Evolutionary conservation across 2,113 vertebrate genomes (phyloP).

Genomic region (Actenoides hombroni): DNA sequence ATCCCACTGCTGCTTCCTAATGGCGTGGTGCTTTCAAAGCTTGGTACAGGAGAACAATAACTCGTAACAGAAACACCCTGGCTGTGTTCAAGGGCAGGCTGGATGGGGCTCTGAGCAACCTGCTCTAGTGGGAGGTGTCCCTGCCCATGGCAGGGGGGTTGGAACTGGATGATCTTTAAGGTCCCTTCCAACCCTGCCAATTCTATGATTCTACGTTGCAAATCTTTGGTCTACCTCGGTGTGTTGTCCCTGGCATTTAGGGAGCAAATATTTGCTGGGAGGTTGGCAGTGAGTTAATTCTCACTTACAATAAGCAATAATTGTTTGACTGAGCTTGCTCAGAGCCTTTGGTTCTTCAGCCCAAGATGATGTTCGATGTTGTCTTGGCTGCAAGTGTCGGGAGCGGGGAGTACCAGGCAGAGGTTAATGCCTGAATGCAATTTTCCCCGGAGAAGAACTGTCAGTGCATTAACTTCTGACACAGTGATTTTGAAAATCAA

Average conservation of each 20-base stretch:
- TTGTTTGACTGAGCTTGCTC: background rate
- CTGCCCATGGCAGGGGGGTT: too few species aligned
- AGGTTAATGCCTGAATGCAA: background rate
- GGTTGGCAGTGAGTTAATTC: background rate
- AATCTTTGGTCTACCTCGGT: background rate
- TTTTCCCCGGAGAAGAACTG: background rate
- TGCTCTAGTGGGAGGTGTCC: too few species aligned
- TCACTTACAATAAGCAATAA: background rate
- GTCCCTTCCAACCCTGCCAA: too few species aligned
- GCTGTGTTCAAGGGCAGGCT: too few species aligned
- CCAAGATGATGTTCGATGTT: rapidly evolving
- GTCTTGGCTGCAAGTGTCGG: background rate
- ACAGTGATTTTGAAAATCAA: background rate
- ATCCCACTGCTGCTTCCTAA: background rate
- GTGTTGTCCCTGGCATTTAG: background rate
- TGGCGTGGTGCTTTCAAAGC: background rate
- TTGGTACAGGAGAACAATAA: background rate
- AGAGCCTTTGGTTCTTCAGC: background rate
- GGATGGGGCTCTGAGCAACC: too few species aligned
- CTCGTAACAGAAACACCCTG: background rate
- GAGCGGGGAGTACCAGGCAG: background rate
- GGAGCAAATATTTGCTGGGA: background rate
- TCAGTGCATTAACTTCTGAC: background rate
- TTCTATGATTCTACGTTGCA: background rate
- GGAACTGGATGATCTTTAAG: too few species aligned